These are phyloP conservation scores for Ecliptopera silaceata DNA, from an alignment of 2,888 invertebrate species.

Conservation along the genomic window DNA sequence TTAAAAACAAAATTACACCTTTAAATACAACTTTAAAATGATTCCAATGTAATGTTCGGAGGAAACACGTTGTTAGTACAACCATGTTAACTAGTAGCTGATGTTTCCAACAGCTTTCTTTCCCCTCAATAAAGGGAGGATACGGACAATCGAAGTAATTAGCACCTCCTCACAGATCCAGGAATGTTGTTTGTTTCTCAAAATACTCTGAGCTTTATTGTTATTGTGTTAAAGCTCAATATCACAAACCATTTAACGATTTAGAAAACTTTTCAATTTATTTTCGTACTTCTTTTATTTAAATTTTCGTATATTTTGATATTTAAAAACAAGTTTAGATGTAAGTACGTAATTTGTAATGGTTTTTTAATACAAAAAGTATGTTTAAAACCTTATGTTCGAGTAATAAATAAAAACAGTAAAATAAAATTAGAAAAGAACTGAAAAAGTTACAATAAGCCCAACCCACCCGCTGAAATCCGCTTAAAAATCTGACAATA, in stretches of 20 bases:
- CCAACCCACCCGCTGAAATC: neutral
- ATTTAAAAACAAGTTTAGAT: no score
- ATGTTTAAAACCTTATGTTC: no score
- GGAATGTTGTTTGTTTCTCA: slow-evolving; percentile 4
- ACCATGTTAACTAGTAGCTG: slow-evolving; percentile 34
- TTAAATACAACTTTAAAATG: slow-evolving; percentile 12
- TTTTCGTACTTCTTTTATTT: no score
- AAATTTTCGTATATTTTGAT: no score
- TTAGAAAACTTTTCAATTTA: neutral
- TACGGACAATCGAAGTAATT: slow-evolving; percentile 35
- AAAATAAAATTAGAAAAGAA: neutral
- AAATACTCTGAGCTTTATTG: neutral
- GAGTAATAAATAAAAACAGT: no score
- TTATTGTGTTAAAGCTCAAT: neutral
- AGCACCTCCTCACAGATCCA: slow-evolving; percentile 30
- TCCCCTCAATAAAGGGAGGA: slow-evolving; percentile 29
- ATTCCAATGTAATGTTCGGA: slow-evolving; percentile 14
- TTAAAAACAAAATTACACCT: neutral
- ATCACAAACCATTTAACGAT: neutral
- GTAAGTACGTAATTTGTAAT: no score
- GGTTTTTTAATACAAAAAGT: no score
- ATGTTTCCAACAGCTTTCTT: slow-evolving; percentile 35
- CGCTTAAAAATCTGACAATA: neutral
- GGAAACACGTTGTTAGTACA: slow-evolving; percentile 32
- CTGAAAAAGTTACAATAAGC: neutral